Conservation (phyloP, 2,888 invertebrate genomes). For the Dicycla oo region DNA sequence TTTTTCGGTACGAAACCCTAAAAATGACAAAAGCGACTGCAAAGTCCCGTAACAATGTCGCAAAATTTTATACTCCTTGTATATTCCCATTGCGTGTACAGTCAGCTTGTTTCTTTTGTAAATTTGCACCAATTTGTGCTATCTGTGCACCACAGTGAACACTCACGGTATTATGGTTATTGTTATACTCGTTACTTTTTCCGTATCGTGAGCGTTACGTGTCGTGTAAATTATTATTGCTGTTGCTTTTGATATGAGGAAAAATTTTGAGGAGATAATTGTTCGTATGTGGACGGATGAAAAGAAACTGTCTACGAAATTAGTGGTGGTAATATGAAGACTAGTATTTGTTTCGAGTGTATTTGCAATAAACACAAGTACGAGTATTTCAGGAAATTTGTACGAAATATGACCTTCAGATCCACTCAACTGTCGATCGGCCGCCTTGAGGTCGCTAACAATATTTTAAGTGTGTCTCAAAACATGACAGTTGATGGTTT, state of each 20-base stretch:
- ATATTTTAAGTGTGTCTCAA: too few species aligned
- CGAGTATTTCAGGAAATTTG: too few species aligned
- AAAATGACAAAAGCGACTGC: constrained; percentile 20
- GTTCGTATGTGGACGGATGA: constrained; percentile 27
- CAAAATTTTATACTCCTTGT: constrained; percentile 55
- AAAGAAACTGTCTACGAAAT: constrained; percentile 7
- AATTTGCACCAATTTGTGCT: constrained; percentile 52
- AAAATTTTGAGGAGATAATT: constrained; percentile 5
- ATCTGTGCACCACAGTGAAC: constrained; percentile 49
- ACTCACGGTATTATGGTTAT: constrained; percentile 40
- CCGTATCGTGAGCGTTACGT: constrained; percentile 43
- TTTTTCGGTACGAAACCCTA: too few species aligned
- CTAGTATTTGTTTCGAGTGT: constrained; percentile 1
- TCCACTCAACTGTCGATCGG: too few species aligned
- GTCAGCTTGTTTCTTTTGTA: constrained; percentile 50
- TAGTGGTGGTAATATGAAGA: constrained; percentile 1
- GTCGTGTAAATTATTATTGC: constrained; percentile 44
- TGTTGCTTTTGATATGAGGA: constrained; percentile 24
- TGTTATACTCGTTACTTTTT: constrained; percentile 36
- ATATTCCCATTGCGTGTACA: constrained; percentile 34
- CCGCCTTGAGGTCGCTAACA: too few species aligned
- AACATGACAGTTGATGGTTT: too few species aligned
- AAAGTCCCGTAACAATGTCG: constrained; percentile 48
- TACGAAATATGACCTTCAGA: too few species aligned
- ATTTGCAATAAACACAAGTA: too few species aligned